A percentile compares a stretch with the other conserved stretches of the same genome.
phyloP scores from a whole-genome alignment of 2,797 vertebrate genomes.

The Acomys russatus region DNA sequence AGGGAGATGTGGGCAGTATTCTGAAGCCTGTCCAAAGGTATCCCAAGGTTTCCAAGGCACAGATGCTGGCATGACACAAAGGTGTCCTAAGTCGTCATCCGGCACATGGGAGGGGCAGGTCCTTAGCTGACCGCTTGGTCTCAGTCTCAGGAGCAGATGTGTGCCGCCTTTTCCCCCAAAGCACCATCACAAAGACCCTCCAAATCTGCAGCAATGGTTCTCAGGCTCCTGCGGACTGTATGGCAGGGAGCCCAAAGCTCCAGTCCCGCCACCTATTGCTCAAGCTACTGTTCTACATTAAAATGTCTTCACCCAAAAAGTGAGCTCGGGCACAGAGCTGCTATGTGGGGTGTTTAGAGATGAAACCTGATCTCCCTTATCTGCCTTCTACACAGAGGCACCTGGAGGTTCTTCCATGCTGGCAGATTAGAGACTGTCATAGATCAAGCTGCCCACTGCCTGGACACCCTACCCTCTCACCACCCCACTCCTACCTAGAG shows the following conservation, averaged over 20 bases:
- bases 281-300: conserved; percentile 4
- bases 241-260: background rate
- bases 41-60: background rate
- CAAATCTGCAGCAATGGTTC: background rate
- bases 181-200: background rate
- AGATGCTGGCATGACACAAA: background rate
- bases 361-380: background rate
- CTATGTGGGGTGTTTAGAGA: accelerated
- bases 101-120: too few relatives aligned
- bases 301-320: background rate
- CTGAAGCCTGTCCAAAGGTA: background rate
- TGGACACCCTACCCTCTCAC: background rate
- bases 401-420: accelerated
- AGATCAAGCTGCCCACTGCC: background rate
- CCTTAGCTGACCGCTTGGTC: background rate
- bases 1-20: background rate
- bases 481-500: too few relatives aligned
- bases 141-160: background rate
- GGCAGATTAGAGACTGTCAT: background rate
- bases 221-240: too few relatives aligned
- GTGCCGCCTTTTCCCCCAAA: background rate
- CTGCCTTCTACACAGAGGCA: accelerated
- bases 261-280: background rate
- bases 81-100: background rate
- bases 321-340: background rate